Evolutionary conservation across 2,888 invertebrate genomes (phyloP).

Genomic region (Maniola hyperantus): DNA sequence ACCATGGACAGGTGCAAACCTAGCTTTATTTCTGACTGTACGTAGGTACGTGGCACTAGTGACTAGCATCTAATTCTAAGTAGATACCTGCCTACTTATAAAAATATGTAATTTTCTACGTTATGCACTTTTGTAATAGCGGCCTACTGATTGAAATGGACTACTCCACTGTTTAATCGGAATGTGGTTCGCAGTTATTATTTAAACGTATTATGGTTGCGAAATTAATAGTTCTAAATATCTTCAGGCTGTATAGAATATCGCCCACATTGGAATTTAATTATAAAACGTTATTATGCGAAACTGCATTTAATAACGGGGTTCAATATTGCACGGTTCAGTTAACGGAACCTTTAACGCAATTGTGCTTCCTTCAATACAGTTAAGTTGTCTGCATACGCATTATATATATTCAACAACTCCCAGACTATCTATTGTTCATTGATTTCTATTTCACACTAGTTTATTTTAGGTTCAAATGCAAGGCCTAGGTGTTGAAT

Average conservation of each 20-base stretch:
- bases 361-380: conserved; percentile 69
- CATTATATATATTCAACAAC: conserved; percentile 54
- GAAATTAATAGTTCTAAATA: conserved; percentile 7
- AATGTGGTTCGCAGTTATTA: conserved; percentile 4
- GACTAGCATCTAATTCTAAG: no score
- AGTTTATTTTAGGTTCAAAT: conserved; percentile 23
- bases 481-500: conserved; percentile 20
- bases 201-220: not conserved
- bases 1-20: no score
- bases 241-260: conserved; percentile 9
- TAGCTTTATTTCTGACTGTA: no score
- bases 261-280: conserved; percentile 32
- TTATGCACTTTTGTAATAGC: no score
- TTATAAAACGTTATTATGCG: conserved; percentile 38
- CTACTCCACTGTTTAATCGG: not conserved
- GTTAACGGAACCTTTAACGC: conserved; percentile 63
- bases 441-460: conserved; percentile 35
- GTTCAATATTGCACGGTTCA: conserved; percentile 40
- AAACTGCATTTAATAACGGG: conserved; percentile 41
- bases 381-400: conserved; percentile 53
- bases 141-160: not conserved
- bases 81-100: no score
- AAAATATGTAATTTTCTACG: no score
- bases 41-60: no score
- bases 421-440: conserved; percentile 63